These are phyloP conservation scores for Morpho achilles DNA, from an alignment of 2,888 invertebrate genomes.

Conservation along the genomic window DNA sequence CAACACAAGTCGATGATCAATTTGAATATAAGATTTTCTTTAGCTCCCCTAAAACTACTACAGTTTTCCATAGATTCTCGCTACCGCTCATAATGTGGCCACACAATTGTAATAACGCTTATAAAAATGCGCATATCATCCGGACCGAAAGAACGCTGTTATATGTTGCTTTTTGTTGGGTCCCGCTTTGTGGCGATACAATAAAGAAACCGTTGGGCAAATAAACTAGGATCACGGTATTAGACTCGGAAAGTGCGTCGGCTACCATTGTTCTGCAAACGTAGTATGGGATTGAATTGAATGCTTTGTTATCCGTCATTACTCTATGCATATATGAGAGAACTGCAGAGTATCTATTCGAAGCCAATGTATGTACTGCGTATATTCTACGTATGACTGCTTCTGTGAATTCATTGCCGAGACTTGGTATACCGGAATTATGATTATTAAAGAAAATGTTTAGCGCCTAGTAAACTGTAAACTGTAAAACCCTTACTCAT, in stretches of 20 bases:
- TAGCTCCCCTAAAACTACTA: no score
- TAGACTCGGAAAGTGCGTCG: conserved; percentile 14
- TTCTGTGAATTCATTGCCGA: background rate
- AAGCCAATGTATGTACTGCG: background rate
- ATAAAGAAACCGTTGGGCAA: conserved; percentile 52
- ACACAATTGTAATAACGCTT: conserved; percentile 37
- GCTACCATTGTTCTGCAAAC: conserved; percentile 18
- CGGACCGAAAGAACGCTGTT: conserved; percentile 52
- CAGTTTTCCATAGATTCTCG: background rate
- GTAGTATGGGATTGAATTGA: conserved; percentile 12
- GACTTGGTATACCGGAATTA: background rate
- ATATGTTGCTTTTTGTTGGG: conserved; percentile 57
- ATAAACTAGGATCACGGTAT: conserved; percentile 38
- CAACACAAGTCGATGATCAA: no score
- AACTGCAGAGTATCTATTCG: conserved; percentile 7
- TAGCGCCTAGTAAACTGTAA: no score
- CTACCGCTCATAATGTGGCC: conserved; percentile 23
- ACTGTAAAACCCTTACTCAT: no score
- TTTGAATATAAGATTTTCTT: no score
- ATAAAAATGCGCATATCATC: conserved; percentile 67
- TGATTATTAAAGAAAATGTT: background rate
- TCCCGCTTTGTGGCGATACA: conserved; percentile 48
- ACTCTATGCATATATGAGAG: conserved; percentile 8
- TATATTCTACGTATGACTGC: conserved; percentile 9
- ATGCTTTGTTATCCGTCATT: conserved; percentile 17